Conservation (phyloP, 2,113 vertebrate species). For the Antechinus stuartii region DNA sequence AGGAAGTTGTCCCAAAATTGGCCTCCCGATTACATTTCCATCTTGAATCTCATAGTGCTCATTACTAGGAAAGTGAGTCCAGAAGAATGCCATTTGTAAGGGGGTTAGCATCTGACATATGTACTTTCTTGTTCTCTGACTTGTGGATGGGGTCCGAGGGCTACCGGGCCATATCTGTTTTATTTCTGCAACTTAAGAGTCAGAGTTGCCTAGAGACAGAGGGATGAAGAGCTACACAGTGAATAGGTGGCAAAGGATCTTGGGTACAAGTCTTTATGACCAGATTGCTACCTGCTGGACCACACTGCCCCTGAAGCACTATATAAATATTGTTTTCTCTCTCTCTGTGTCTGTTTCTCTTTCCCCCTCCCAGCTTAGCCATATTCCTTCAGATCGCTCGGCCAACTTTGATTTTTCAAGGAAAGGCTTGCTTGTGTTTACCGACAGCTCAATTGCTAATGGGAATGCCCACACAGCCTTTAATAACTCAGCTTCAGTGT, state of each 20-base stretch:
- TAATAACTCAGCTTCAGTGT: conserved; percentile 60
- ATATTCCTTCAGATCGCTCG: conserved; percentile 87
- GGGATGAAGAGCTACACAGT: neutral
- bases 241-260: neutral
- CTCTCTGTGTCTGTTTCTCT: conserved; percentile 15
- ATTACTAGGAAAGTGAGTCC: neutral
- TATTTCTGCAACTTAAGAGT: neutral
- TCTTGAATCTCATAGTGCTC: neutral
- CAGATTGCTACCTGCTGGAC: neutral
- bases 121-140: neutral
- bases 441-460: conserved; percentile 83
- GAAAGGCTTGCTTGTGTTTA: conserved; percentile 93
- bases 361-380: conserved; percentile 86
- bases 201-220: neutral
- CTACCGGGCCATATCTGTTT: neutral
- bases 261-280: neutral
- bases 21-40: neutral
- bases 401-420: conserved; percentile 93
- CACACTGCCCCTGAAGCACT: neutral
- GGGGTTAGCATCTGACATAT: neutral
- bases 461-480: conserved; percentile 72
- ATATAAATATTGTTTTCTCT: neutral
- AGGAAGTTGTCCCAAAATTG: neutral
- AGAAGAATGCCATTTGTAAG: neutral
- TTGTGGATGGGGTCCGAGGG: neutral